Evolutionary conservation across 2,797 vertebrate genomes (phyloP).

Genomic region (Neomorphus geoffroyi): DNA sequence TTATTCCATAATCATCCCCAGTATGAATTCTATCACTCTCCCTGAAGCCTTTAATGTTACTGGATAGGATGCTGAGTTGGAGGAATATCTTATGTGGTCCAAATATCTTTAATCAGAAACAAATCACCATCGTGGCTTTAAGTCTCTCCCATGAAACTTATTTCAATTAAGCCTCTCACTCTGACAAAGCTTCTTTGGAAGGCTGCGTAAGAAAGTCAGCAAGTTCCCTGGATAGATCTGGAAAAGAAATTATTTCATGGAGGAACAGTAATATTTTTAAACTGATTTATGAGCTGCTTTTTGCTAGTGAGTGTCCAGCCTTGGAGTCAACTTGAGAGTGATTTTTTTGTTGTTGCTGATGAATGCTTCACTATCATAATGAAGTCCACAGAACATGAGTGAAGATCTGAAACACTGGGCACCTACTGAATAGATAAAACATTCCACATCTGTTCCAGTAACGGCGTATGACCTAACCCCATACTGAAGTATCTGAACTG

Average conservation of each 20-base stretch:
- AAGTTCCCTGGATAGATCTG: neutral
- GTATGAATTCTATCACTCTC: neutral
- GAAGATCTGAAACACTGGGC: neutral
- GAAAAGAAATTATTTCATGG: neutral
- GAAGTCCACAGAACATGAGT: neutral
- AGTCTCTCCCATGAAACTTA: neutral
- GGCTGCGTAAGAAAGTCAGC: neutral
- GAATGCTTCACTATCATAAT: neutral
- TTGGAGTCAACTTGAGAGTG: constrained; percentile 30
- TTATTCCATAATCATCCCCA: neutral
- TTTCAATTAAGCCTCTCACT: neutral
- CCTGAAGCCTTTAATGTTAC: neutral
- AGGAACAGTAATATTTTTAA: constrained; percentile 6
- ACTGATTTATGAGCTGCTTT: neutral
- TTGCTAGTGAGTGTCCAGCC: neutral
- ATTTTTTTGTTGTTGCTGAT: neutral
- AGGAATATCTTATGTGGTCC: neutral
- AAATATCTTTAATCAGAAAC: neutral
- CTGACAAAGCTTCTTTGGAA: constrained; percentile 7
- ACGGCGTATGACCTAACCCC: neutral
- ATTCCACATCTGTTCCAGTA: neutral
- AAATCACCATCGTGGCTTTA: neutral
- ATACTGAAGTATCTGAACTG: neutral
- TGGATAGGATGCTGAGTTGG: neutral
- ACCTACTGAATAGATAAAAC: neutral